Base-by-base conservation (phyloP, 2,113 vertebrate species). In the Nerophis lumbriciformis region DNA sequence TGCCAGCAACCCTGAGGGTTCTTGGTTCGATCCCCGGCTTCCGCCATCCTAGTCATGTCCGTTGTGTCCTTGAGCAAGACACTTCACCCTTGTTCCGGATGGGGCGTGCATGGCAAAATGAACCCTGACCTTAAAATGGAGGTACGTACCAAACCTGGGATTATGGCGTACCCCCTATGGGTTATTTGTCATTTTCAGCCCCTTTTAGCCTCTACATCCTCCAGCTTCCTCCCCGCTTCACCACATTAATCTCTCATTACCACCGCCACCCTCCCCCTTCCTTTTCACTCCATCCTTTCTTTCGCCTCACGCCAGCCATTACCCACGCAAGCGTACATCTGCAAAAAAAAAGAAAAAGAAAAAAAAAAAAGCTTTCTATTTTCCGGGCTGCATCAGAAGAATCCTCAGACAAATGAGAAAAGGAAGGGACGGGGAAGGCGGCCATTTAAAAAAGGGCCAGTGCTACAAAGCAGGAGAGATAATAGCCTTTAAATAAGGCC, bases 201-300 rank as follows among this genome's bases (percentile, higher is more conserved):
- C 56, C 54, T 58, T 57, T 42, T 57, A 53, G 53, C 53, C 54
- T 13, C 52, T 48, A 16, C 45, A 51, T 65, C 48, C 57, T 73
- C 62, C 65, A 63, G 76, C 71, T 70, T 73, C 72, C 65, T 73
- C 60, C 49, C 14, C 70, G 63, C 73, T 71, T 67, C 59, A 59
- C 59, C 69, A 80, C 84, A 81, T 81, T 77, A 81, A 78, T 83
- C 79, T 81, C 82, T 79, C 72, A 82, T 85, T 81, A 81, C 12
- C 48, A 36, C 49, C 49, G 19, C 19, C 57, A n/a, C 48, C 59
- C 62, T 7, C 53, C 59, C 37, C 45, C 42, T 12, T 10, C 36
- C n/a, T 37, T 48, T 56, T 11, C 47, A 59, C 61, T 38, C 28
- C 45, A 59, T 39, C 50, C 45, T 53, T 60, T 72, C 65, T 64